These are phyloP conservation scores for Dusona sp. DNA, from an alignment of 2,888 invertebrate species.

Conservation along the genomic window DNA sequence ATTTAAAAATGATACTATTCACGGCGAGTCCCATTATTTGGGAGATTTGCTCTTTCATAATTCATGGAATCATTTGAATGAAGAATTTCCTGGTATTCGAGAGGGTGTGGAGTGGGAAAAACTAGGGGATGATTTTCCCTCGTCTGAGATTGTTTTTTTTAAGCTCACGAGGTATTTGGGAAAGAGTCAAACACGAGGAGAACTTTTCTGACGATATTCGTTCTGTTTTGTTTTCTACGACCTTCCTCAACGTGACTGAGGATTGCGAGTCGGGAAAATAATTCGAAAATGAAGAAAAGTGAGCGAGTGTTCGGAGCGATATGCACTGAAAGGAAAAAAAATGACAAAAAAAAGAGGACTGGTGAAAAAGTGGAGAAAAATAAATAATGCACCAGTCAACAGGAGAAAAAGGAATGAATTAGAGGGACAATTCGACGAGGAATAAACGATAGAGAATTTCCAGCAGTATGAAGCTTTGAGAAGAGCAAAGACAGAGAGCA, in stretches of 20 bases:
- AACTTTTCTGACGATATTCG: not conserved
- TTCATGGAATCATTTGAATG: slow-evolving; percentile 1
- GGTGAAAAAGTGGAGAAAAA: slow-evolving; percentile 2
- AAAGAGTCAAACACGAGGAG: slow-evolving; percentile 6
- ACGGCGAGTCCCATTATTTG: not conserved
- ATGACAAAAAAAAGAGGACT: not conserved
- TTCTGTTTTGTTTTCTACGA: not conserved
- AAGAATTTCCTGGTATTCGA: not conserved
- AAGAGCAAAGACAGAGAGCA: slow-evolving; percentile 2
- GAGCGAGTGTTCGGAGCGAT: slow-evolving; percentile 12
- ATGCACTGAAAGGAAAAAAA: not conserved
- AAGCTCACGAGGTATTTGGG: not conserved
- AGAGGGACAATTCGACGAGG: slow-evolving; percentile 15
- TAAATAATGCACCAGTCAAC: slow-evolving; percentile 34
- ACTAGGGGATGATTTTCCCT: not conserved
- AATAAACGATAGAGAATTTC: slow-evolving; percentile 48
- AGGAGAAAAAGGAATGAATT: slow-evolving; percentile 23
- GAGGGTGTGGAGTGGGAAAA: not conserved
- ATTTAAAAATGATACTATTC: slow-evolving; percentile 18
- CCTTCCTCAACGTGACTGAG: slow-evolving; percentile 36
- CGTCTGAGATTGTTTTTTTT: not conserved
- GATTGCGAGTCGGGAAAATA: slow-evolving; percentile 32
- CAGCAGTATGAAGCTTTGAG: slow-evolving; percentile 25
- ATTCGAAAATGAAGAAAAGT: slow-evolving; percentile 10
- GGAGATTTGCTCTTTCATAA: slow-evolving; percentile 7